phyloP scores from a whole-genome alignment of 30 jellyfish, hydroid and myxozoan genomes.

The Aurelia aurita complex sp. Pacific region DNA sequence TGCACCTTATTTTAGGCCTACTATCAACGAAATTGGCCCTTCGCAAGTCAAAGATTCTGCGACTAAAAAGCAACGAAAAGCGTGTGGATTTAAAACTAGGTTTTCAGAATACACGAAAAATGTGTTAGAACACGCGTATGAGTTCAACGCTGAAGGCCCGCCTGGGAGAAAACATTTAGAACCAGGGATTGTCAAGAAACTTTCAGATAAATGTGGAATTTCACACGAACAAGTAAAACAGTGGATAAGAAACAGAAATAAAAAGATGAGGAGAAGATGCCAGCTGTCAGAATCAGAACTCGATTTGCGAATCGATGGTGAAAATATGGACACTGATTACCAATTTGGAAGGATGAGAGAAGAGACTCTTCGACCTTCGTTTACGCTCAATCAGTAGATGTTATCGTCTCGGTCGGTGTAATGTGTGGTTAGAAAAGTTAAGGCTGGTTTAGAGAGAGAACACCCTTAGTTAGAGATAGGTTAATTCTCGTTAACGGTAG shows the following conservation, averaged over 20 bases:
- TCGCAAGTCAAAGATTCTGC: neutral
- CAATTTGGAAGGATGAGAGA: constrained; percentile 30
- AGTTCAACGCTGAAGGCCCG: constrained; percentile 59
- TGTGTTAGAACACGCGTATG: constrained; percentile 70
- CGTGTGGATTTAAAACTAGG: constrained; percentile 47
- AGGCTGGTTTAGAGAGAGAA: too few species aligned
- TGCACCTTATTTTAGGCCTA: constrained; percentile 1
- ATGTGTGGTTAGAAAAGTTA: too few species aligned
- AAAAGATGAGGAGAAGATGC: constrained; percentile 65
- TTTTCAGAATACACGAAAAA: constrained; percentile 62
- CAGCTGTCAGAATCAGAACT: constrained; percentile 49
- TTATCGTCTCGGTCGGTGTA: too few species aligned
- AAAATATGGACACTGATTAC: constrained; percentile 15
- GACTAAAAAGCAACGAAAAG: constrained; percentile 46
- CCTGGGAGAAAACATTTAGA: constrained; percentile 54
- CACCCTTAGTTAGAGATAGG: too few species aligned
- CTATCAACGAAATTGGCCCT: constrained; percentile 18
- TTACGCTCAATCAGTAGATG: constrained; percentile 36
- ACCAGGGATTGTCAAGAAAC: constrained; percentile 68
- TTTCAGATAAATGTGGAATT: constrained; percentile 77
- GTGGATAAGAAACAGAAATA: constrained; percentile 89
- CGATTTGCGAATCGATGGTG: constrained; percentile 29
- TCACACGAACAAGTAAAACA: constrained; percentile 93
- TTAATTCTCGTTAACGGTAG: too few species aligned
- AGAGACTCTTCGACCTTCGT: constrained; percentile 52